A percentile compares a stretch with the other conserved stretches of the same genome.
phyloP scores from a whole-genome alignment of 2,113 vertebrate species.

The Tachycineta bicolor region DNA sequence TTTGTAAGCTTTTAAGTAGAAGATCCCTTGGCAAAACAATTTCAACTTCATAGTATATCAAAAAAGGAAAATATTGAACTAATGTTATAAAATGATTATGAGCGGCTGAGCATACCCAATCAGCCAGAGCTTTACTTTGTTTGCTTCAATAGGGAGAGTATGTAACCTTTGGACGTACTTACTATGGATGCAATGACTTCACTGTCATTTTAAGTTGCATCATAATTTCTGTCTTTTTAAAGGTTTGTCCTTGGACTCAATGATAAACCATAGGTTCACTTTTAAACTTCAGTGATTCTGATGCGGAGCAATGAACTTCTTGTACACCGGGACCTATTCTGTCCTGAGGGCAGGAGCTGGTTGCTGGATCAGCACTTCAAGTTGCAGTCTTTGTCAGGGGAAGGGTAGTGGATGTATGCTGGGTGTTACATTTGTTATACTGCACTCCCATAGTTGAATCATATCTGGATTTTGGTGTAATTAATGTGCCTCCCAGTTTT shows the following conservation, averaged over 20 bases:
- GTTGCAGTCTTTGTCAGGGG: background rate
- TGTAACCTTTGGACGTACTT: background rate
- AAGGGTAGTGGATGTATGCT: background rate
- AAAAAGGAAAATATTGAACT: background rate
- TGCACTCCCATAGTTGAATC: background rate
- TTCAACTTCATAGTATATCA: background rate
- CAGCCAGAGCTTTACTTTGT: background rate
- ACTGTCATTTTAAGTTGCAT: background rate
- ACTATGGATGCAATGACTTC: background rate
- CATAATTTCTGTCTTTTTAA: background rate
- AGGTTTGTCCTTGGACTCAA: background rate
- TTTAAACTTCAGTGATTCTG: background rate
- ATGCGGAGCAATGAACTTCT: background rate
- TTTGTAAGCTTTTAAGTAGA: background rate
- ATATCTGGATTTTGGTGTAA: background rate
- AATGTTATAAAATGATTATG: background rate
- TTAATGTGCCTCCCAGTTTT: background rate
- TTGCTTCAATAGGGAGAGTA: background rate
- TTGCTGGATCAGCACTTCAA: background rate
- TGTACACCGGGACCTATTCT: background rate
- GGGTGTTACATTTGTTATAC: background rate
- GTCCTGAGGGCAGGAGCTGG: background rate
- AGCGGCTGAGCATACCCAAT: background rate
- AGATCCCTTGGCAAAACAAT: background rate
- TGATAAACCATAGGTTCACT: background rate